phyloP scores from a whole-genome alignment of 2,888 invertebrate genomes.

The Aporophyla lueneburgensis region DNA sequence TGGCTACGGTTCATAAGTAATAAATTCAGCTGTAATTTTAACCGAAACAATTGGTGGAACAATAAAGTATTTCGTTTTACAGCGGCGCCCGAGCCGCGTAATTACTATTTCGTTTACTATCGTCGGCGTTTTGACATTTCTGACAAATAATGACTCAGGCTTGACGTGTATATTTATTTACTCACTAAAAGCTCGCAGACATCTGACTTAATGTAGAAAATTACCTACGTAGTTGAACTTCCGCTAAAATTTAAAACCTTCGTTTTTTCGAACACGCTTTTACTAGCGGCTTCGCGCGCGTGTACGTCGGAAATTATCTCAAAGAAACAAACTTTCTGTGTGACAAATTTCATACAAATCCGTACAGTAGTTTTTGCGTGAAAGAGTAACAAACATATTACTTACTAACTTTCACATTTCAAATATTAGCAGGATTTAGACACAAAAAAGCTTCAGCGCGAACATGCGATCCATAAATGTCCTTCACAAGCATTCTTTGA shows the following conservation, averaged over 20 bases:
- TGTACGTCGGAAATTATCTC: too few relatives aligned
- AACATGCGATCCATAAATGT: slow-evolving; percentile 5
- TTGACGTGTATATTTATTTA: slow-evolving; percentile 44
- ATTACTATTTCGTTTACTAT: slow-evolving; percentile 53
- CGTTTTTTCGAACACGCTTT: too few relatives aligned
- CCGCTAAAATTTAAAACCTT: slow-evolving; percentile 14
- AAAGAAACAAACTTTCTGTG: too few relatives aligned
- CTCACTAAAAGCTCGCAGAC: slow-evolving; percentile 13
- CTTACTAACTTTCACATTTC: too few relatives aligned
- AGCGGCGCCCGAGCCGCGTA: slow-evolving; percentile 18
- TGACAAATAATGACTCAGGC: slow-evolving; percentile 50
- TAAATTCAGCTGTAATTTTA: slow-evolving; percentile 53
- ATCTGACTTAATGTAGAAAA: slow-evolving; percentile 4
- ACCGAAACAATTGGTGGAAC: slow-evolving; percentile 48
- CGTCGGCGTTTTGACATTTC: slow-evolving; percentile 58
- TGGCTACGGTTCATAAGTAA: slow-evolving; percentile 48
- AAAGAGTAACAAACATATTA: too few relatives aligned
- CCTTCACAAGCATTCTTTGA: slow-evolving; percentile 20
- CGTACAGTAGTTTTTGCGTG: too few relatives aligned
- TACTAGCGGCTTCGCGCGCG: too few relatives aligned
- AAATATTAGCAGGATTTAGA: too few relatives aligned
- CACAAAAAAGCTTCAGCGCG: background rate
- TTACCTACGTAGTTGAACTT: slow-evolving; percentile 20
- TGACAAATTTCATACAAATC: too few relatives aligned
- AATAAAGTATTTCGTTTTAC: slow-evolving; percentile 46